A percentile compares a stretch with the other conserved stretches of the same genome.
Conservation (phyloP, 2,888 invertebrate genomes). For the Adineta ricciae region DNA sequence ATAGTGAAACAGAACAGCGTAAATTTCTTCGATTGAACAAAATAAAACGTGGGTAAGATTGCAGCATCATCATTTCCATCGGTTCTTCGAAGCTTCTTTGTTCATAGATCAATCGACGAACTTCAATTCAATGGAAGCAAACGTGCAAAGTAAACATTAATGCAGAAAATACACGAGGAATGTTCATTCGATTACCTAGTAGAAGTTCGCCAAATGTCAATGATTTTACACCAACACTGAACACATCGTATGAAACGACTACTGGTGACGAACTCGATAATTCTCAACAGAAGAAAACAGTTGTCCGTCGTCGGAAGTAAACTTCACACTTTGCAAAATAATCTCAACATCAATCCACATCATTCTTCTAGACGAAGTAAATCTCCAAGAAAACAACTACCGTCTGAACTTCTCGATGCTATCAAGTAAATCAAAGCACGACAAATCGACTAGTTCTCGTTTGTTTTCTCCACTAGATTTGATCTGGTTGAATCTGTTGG, state of each 20-base stretch:
- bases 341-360: neutral
- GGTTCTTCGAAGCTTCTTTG: neutral
- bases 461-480: neutral
- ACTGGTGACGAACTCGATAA: conserved; percentile 1
- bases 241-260: neutral
- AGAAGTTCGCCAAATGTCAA: conserved; percentile 14
- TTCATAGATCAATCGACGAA: neutral
- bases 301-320: neutral
- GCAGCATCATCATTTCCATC: no score
- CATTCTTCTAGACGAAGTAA: neutral
- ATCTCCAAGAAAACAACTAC: neutral
- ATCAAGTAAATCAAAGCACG: neutral
- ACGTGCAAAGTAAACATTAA: neutral
- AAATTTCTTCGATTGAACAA: neutral
- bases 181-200: neutral
- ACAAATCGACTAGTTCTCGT: no score
- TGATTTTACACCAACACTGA: neutral
- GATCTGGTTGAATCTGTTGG: neutral
- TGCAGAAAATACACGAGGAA: neutral
- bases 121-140: neutral
- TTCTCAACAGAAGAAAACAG: neutral
- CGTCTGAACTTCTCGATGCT: neutral
- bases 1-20: conserved; percentile 11
- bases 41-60: neutral
- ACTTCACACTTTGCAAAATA: neutral